Conservation (phyloP, 2,797 vertebrate species). For the Phylloscopus collybita region DNA sequence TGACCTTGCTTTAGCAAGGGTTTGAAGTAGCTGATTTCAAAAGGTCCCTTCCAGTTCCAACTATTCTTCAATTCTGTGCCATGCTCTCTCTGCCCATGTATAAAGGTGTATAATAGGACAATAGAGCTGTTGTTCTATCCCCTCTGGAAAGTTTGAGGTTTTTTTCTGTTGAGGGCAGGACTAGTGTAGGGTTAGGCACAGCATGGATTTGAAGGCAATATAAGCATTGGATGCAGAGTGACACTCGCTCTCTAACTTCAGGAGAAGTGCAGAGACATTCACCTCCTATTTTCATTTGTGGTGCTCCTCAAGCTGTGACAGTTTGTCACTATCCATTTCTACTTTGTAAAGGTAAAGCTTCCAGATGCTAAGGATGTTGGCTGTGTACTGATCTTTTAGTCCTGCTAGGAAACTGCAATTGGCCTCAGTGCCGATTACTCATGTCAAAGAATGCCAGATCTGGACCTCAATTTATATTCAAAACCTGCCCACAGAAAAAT, state of each 20-base stretch:
- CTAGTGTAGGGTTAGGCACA: background rate
- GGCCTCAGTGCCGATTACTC: background rate
- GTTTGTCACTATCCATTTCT: background rate
- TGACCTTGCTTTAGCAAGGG: background rate
- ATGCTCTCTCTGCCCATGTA: rapidly evolving
- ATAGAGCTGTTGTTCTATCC: background rate
- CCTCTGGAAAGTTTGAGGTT: background rate
- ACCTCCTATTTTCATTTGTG: background rate
- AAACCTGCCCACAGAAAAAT: background rate
- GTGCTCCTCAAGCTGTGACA: background rate
- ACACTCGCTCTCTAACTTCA: background rate
- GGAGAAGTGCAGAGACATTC: background rate
- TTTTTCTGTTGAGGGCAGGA: background rate
- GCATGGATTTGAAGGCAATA: background rate
- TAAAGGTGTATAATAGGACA: background rate
- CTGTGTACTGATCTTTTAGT: background rate
- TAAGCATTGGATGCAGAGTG: background rate
- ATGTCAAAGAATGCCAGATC: background rate
- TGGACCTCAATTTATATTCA: background rate
- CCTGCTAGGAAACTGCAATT: background rate
- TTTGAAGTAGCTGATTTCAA: background rate
- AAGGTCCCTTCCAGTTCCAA: background rate
- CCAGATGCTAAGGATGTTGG: background rate
- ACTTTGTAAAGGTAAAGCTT: background rate
- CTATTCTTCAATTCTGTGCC: background rate